Evolutionary conservation across 2,113 vertebrate species (phyloP), one percentile per base, ranked within the genome.

Genomic region (Diadophis punctatus): DNA sequence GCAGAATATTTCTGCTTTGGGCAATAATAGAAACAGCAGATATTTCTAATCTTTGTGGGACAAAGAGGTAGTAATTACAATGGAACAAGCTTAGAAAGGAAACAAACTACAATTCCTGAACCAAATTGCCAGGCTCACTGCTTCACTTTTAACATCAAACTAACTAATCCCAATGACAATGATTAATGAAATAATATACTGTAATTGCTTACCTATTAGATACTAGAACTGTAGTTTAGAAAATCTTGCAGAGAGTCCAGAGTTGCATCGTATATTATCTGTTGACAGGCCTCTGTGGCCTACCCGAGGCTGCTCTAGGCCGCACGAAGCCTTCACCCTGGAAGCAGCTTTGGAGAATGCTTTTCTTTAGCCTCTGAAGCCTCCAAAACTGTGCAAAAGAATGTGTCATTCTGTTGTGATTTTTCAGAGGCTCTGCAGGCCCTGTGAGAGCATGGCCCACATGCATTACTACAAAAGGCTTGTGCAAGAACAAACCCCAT

Each of bases 91-190:
- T 96, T 92, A 94, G 89, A 91, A 92, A 92, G 95, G 55, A 90
- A 90, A 93, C 92, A 91, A 92, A 6, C 53, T 90, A 94, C 96
- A 97, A 93, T 93, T 89, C 88, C 92, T 91, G 74, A 96, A 48
- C 88, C 93, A 93, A 92, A 86, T 53, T 95, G 30, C 10, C 95
- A 92, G 95, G 95, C 94, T 63, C 60, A 27, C 49, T 68, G 74
- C 85, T 84, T 22, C 0, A 88, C 87, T 88, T 51, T 88, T 94
- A 94, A 91, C 52, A 96, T 86, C 60, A 95, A 92, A 94, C 1
- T 88, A 88, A 93, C 93, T 63, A 68, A 3, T 84, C 53, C 89
- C 30, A 68, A 90, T 34, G 58, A 60, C 58, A 27, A 60, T 60
- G 25, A 27, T 56, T 91, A 88, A 68, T 91, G 87, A 94, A 88